Conservation (phyloP, 2,113 vertebrate species). For the Cnemophilus loriae region DNA sequence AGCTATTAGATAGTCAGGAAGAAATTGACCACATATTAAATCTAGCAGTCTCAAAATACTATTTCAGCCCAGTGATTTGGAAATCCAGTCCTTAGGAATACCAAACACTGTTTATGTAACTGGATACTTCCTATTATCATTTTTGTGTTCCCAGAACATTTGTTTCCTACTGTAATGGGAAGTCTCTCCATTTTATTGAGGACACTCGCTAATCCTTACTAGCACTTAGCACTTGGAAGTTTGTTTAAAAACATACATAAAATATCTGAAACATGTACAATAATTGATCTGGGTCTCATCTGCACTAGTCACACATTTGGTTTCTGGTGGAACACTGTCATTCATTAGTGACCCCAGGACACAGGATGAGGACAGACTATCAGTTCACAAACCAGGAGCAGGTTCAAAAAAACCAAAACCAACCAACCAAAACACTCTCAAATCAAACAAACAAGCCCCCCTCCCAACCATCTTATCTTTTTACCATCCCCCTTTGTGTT, state of each 20-base stretch:
- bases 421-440: background rate
- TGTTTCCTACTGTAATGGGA: background rate
- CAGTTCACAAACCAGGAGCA: background rate
- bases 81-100: background rate
- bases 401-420: background rate
- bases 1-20: background rate
- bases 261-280: background rate
- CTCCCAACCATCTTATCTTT: background rate
- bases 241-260: background rate
- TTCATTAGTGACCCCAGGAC: background rate
- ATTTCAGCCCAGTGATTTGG: background rate
- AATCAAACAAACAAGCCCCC: background rate
- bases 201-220: background rate
- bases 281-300: background rate
- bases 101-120: background rate
- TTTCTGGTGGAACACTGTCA: background rate
- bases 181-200: background rate
- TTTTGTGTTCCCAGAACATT: background rate
- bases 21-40: background rate
- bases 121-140: background rate
- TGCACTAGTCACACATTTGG: background rate
- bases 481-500: background rate
- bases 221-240: background rate
- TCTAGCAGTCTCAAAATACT: background rate
- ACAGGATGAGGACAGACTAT: background rate